Evolutionary conservation across 2,113 vertebrate genomes (phyloP), one percentile per base, ranked within the genome.

Genomic region (Noturus placidus): DNA sequence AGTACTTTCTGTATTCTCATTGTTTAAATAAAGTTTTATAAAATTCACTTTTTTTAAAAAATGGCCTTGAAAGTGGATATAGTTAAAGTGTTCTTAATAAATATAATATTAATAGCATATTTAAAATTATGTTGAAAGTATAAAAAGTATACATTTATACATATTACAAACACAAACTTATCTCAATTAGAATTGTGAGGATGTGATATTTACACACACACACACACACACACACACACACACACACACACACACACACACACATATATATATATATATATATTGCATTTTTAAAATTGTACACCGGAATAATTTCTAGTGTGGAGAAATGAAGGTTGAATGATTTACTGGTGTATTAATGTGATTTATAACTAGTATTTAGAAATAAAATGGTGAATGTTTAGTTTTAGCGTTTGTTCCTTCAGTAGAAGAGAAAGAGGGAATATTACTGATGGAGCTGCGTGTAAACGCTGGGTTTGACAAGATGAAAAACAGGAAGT

Each of bases 401-500:
- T 22, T 22, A n/a, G 42, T 52, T 78, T 35, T 19, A 67, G 67
- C 25, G 61, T 30, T 1, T 59, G 9, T 61, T 61, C 46, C 46
- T 42, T 61, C 33, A 6, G 33, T 30, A 69, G 5, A 69, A 33
- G 30, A 69, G 35, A 54, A 52, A 13, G 2, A 20, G 33, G 20
- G 14, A 8, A 19, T 2, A 15, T 50, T 30, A 2, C 10, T 33
- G 61, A 83, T 20, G 1, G 7, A 20, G 10, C 22, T 15, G 4
- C 13, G 67, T 69, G 59, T 85, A 15, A 74, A 8, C 56, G 30
- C n/a, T 86, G 38, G 78, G 67, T 56, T 67, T 9, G 56, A 86
- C 77, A 88, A 86, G 84, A 86, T 57, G 87, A 86, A 89, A 38
- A 70, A 20, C 63, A 22, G 38, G 42, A 35, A 33, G 33, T 42